Evolutionary conservation across 2,888 invertebrate genomes (phyloP), one percentile per base, ranked within the genome.

Genomic region (Hipparchia semele): DNA sequence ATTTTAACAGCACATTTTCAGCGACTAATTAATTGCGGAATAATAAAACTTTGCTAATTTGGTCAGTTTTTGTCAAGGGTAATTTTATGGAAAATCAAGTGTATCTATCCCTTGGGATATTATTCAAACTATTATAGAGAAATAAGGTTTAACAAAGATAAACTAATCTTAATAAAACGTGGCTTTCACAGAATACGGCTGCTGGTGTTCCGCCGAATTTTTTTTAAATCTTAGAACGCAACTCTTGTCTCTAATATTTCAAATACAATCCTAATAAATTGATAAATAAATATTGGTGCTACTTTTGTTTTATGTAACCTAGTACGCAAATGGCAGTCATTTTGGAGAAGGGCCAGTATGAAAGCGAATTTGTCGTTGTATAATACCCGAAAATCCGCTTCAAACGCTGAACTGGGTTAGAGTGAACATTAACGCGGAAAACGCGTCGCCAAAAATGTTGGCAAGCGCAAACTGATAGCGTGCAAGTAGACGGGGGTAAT

Each of bases 401-500:
- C 64, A 78, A 78, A 73, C 73, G 77, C 79, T 78, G 77, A 78
- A 77, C 77, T 74, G 78, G 77, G 75, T 76, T 76, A 78, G 72
- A 78, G 72, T 49, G 80, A 72, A 77, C 77, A 78, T 79, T 86
- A 80, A 82, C 80, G 84, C 87, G 89, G 88, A 86, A 90, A 90
- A 87, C 81, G 79, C 85, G 82, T 82, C 86, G 85, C 84, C 86
- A 84, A 84, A 86, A 89, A 87, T 85, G 88, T 88, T 88, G 87
- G 88, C 87, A 84, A 87, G 86, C 87, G 88, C 86, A 86, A 88
- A 89, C 90, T 89, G 89, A 90, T 91, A 91, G 88, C 86, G 84
- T 86, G 86, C 86, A 86, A 83, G 80, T 90, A 90, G 90, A 86
- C 90, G 91, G 86, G 94, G 93, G 87, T 91, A 94, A 90, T 94